Evolutionary conservation across 2,888 invertebrate species (phyloP).

Genomic region (Schizaphis graminum): DNA sequence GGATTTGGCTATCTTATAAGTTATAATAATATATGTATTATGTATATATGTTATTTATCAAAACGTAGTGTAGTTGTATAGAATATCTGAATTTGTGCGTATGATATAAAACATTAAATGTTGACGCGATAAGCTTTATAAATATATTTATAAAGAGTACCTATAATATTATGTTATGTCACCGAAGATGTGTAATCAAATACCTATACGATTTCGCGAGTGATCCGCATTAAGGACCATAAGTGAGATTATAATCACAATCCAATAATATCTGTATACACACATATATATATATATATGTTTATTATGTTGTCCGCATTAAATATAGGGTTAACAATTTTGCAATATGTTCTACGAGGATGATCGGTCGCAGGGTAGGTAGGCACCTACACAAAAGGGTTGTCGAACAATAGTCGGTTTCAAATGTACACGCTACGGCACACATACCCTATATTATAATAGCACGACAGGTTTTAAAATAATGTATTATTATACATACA

Average conservation of each 20-base stretch:
- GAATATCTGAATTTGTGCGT: not conserved
- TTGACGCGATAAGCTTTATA: not conserved
- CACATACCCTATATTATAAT: conserved; percentile 1
- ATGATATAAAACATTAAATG: not conserved
- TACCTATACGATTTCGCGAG: conserved; percentile 3
- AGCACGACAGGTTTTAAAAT: conserved; percentile 38
- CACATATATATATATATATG: not conserved
- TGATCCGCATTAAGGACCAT: conserved; percentile 31
- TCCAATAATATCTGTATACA: not conserved
- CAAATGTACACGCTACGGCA: conserved; percentile 30
- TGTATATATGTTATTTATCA: not conserved
- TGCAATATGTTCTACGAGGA: conserved; percentile 40
- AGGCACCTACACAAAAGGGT: conserved; percentile 35
- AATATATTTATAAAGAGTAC: not conserved
- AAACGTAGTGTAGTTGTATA: not conserved
- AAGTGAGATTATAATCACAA: conserved; percentile 41
- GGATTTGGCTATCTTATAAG: not conserved
- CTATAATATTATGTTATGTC: not conserved
- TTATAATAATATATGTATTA: not conserved
- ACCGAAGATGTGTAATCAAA: conserved; percentile 36
- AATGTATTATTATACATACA: not conserved
- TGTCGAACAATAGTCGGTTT: conserved; percentile 52
- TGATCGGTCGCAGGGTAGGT: not conserved
- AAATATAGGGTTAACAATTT: conserved; percentile 4
- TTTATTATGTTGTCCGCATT: not conserved